phyloP scores from a whole-genome alignment of 2,113 vertebrate species.

The Onychostoma macrolepis region DNA sequence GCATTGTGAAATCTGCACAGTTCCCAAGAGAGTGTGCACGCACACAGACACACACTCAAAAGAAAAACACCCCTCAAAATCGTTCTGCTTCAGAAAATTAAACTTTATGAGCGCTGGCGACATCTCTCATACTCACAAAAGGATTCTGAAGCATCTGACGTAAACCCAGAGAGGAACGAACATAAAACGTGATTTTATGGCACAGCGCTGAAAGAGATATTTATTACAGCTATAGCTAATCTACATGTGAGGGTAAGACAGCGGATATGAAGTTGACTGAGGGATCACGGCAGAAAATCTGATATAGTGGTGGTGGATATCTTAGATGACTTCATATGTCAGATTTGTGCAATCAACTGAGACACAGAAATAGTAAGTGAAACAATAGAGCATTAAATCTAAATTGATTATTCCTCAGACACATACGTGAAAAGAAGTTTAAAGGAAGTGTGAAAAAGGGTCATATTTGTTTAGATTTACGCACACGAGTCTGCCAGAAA shows the following conservation, averaged over 20 bases:
- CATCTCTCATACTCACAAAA: conserved; percentile 52
- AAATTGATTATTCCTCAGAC: conserved; percentile 33
- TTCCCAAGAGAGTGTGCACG: conserved; percentile 24
- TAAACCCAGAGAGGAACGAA: conserved; percentile 58
- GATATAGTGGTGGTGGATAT: conserved; percentile 26
- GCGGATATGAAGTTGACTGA: conserved; percentile 60
- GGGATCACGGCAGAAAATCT: conserved; percentile 20
- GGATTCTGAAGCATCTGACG: conserved; percentile 61
- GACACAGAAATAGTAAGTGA: not conserved
- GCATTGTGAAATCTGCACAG: not conserved
- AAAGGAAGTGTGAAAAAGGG: not conserved
- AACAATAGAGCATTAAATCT: conserved; percentile 19
- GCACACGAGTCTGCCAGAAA: conserved; percentile 23
- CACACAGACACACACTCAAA: not conserved
- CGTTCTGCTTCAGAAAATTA: conserved; percentile 58
- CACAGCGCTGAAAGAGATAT: conserved; percentile 47
- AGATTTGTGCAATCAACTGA: not conserved
- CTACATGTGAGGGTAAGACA: conserved; percentile 58
- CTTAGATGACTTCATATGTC: not conserved
- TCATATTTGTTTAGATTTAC: conserved; percentile 30
- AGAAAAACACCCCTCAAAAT: conserved; percentile 41
- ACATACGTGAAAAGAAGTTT: not conserved
- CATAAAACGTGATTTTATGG: conserved; percentile 61
- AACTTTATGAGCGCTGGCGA: conserved; percentile 62
- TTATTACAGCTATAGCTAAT: conserved; percentile 61